A percentile compares a stretch with the other conserved stretches of the same genome.
Evolutionary conservation across 2,888 invertebrate species (phyloP).

Genomic region (Drosophila paranaensis): DNA sequence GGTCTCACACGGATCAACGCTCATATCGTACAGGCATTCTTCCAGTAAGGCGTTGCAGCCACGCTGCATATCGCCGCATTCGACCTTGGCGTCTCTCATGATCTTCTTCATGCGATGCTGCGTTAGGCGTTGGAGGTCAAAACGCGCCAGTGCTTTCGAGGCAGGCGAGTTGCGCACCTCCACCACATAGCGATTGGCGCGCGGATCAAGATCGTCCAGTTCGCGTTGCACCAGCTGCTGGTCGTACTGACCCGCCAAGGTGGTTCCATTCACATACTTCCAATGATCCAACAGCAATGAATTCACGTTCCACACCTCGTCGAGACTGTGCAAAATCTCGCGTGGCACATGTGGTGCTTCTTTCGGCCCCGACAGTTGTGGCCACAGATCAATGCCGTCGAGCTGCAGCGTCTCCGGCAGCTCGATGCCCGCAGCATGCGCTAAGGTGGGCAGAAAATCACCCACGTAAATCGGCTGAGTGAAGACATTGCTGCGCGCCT

Average conservation of each 20-base stretch:
- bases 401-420: slow-evolving; percentile 81
- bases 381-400: slow-evolving; percentile 90
- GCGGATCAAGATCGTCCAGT: slow-evolving; percentile 72
- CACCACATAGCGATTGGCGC: slow-evolving; percentile 62
- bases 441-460: slow-evolving; percentile 93
- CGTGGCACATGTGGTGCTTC: slow-evolving; percentile 84
- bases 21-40: slow-evolving; percentile 86
- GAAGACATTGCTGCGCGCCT: slow-evolving; percentile 86
- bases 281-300: slow-evolving; percentile 72
- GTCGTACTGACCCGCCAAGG: slow-evolving; percentile 68
- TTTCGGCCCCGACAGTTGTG: slow-evolving; percentile 85
- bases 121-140: slow-evolving; percentile 52
- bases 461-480: slow-evolving; percentile 90
- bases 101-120: slow-evolving; percentile 45
- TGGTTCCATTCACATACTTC: slow-evolving; percentile 83
- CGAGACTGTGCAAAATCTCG: slow-evolving; percentile 90
- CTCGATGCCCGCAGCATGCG: slow-evolving; percentile 76
- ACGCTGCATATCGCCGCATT: slow-evolving; percentile 51
- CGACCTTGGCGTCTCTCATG: slow-evolving; percentile 51
- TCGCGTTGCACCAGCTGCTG: slow-evolving; percentile 69
- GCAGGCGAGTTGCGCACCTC: slow-evolving; percentile 66
- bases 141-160: slow-evolving; percentile 60
- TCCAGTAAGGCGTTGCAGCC: slow-evolving; percentile 76
- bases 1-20: slow-evolving; percentile 86
- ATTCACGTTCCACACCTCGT: slow-evolving; percentile 86